Evolutionary conservation across 1,140 invertebrate genomes (phyloP).

Genomic region (Meloidogyne floridensis): DNA sequence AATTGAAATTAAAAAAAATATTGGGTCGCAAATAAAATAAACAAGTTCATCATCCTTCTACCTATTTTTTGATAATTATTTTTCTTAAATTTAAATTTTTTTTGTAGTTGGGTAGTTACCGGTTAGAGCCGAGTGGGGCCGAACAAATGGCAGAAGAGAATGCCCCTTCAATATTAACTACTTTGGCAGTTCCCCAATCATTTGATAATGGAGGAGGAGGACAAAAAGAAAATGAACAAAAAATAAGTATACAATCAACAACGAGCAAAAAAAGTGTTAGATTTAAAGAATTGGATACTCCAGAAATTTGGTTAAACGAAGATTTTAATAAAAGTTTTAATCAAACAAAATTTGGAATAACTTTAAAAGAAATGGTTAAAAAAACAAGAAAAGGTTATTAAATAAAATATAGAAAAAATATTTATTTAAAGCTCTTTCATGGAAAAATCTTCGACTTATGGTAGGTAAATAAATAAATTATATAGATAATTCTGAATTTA

Average conservation of each 20-base stretch:
- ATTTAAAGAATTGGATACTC: constrained; percentile 38
- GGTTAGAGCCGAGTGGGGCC: constrained; percentile 44
- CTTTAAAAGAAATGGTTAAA: constrained; percentile 33
- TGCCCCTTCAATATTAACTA: constrained; percentile 14
- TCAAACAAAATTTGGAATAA: constrained; percentile 46
- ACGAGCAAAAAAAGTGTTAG: constrained; percentile 46
- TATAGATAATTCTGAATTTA: not conserved
- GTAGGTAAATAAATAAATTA: not conserved
- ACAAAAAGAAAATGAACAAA: not conserved
- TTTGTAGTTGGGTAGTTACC: constrained; percentile 53
- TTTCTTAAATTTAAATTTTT: not conserved
- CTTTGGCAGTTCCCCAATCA: not conserved
- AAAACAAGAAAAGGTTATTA: not conserved
- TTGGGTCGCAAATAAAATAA: constrained; percentile 5
- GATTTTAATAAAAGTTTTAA: constrained; percentile 12
- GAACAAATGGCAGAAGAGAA: constrained; percentile 33
- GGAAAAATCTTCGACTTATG: constrained; percentile 33
- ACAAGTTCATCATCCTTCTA: not conserved
- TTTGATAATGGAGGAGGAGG: not conserved
- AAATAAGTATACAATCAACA: constrained; percentile 23
- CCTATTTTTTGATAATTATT: not conserved
- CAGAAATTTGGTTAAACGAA: constrained; percentile 12
- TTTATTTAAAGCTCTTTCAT: constrained; percentile 32
- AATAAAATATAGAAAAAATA: not conserved
- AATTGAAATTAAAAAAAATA: constrained; percentile 1